Percentiles rank a stretch among this genome's conserved stretches.
phyloP scores from a whole-genome alignment of 2,797 vertebrate genomes.

The Heteromormyrus szaboi region DNA sequence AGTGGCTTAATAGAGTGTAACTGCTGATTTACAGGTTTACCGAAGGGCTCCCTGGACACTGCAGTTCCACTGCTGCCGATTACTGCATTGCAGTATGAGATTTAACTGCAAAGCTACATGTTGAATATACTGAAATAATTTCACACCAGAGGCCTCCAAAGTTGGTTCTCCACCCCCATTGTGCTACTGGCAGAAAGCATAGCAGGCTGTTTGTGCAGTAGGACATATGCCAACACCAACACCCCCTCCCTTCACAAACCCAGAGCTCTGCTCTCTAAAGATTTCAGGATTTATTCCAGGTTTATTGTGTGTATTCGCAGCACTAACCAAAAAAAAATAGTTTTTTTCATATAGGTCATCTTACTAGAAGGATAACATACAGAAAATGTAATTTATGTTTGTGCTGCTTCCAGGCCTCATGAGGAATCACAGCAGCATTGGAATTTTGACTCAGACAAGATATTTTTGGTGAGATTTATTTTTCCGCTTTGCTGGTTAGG shows the following conservation, averaged over 20 bases:
- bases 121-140: not conserved
- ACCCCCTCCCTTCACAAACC: not conserved
- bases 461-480: slow-evolving; percentile 9
- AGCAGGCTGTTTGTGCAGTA: not conserved
- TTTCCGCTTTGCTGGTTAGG: not conserved
- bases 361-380: not conserved
- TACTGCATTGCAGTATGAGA: not conserved
- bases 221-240: slow-evolving; percentile 15
- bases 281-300: not conserved
- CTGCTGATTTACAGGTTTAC: not conserved
- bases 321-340: not conserved
- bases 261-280: not conserved
- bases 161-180: not conserved
- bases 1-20: not conserved
- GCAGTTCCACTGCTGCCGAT: not conserved
- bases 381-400: not conserved
- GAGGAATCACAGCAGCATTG: not conserved
- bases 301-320: not conserved
- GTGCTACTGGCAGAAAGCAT: slow-evolving; percentile 4
- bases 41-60: not conserved
- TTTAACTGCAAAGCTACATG: not conserved
- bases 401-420: not conserved
- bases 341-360: not conserved
- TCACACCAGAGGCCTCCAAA: not conserved
- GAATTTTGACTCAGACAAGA: slow-evolving; percentile 5